phyloP scores from a whole-genome alignment of 2,888 invertebrate genomes.

The Thecocarcelia acutangulata region DNA sequence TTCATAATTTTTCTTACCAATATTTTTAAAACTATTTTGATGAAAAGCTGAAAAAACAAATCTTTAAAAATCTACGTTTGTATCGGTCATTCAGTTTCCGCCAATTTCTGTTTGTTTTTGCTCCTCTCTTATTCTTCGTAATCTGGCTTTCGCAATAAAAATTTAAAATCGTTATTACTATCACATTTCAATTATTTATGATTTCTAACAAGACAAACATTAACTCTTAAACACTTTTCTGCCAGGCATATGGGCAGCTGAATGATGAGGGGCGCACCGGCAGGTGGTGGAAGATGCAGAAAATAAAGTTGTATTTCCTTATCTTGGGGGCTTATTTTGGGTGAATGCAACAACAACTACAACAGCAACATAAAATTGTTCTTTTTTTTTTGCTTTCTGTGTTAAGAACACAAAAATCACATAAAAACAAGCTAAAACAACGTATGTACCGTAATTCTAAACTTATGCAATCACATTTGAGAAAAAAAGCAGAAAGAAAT shows the following conservation, averaged over 20 bases:
- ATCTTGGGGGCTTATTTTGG: conserved; percentile 63
- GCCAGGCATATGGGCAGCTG: conserved; percentile 19
- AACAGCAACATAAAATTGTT: conserved; percentile 36
- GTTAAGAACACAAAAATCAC: conserved; percentile 23
- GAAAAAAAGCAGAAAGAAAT: conserved; percentile 2
- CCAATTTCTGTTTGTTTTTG: neutral
- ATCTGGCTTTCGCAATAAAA: conserved; percentile 1
- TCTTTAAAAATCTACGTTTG: no score
- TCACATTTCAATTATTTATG: conserved; percentile 61
- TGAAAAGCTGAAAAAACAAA: no score
- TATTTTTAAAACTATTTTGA: no score
- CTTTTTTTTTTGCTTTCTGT: conserved; percentile 6
- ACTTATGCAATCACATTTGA: conserved; percentile 63
- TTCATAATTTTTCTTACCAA: no score
- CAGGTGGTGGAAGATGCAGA: conserved; percentile 27
- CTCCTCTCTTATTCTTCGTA: neutral
- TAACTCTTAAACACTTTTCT: conserved; percentile 49
- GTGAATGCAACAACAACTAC: conserved; percentile 20
- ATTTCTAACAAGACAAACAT: conserved; percentile 56
- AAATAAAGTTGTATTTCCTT: conserved; percentile 66
- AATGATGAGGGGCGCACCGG: neutral
- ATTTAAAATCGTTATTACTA: conserved; percentile 33
- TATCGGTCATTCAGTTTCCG: no score
- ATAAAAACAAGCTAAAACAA: conserved; percentile 46
- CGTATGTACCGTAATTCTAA: conserved; percentile 63